Evolutionary conservation across 1,140 invertebrate species (phyloP).

Genomic region (Conus ventricosus): DNA sequence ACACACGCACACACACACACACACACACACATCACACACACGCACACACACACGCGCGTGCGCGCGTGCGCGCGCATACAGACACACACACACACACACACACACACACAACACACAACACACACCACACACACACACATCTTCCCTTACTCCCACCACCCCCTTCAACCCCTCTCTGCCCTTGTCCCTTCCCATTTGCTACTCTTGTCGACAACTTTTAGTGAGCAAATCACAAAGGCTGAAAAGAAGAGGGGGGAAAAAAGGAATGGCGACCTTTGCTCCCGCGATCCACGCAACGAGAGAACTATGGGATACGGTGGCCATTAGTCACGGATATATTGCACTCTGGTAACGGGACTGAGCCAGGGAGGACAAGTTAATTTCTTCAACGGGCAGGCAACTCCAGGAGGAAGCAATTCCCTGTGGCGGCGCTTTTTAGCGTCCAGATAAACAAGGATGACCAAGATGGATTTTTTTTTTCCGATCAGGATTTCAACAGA

Average conservation of each 20-base stretch:
- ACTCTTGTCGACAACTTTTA: neutral
- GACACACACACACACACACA: too few species aligned
- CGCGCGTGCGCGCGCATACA: too few species aligned
- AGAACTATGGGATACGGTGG: neutral
- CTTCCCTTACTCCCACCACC: too few species aligned
- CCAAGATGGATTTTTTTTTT: neutral
- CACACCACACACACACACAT: too few species aligned
- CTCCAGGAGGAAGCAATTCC: neutral
- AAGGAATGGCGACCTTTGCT: neutral
- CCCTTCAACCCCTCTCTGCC: too few species aligned
- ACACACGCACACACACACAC: too few species aligned
- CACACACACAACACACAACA: too few species aligned
- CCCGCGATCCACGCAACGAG: neutral
- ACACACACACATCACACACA: too few species aligned
- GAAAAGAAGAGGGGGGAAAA: neutral
- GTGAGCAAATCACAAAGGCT: neutral
- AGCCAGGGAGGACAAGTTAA: neutral
- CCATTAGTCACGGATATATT: constrained; percentile 19
- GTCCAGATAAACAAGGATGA: neutral
- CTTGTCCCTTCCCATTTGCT: neutral
- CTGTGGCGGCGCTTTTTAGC: too few species aligned
- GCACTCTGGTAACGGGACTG: neutral
- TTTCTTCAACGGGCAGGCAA: constrained; percentile 7
- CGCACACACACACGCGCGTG: too few species aligned
- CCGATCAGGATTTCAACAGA: too few species aligned